Conservation (phyloP, 1,140 invertebrate species). For the Argopecten irradians region DNA sequence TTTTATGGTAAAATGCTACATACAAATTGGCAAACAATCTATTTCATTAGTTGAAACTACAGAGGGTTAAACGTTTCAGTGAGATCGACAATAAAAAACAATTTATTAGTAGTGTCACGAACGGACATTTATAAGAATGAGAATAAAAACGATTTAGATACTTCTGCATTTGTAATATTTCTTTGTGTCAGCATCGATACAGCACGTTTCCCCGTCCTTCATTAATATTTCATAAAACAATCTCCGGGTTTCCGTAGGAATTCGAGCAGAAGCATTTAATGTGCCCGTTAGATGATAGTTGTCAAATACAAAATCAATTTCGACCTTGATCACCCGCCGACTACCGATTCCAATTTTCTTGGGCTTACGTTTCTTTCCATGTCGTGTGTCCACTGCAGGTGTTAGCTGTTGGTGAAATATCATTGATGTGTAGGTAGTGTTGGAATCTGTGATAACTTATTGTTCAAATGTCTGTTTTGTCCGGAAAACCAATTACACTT, state of each 20-base stretch:
- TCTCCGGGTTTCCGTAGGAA: slow-evolving; percentile 3
- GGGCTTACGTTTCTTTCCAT: neutral
- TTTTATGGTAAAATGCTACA: too few relatives aligned
- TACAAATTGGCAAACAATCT: neutral
- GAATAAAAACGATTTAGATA: neutral
- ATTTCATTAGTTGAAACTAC: neutral
- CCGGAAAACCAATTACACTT: too few relatives aligned
- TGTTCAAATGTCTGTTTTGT: too few relatives aligned
- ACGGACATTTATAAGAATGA: neutral
- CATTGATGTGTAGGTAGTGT: too few relatives aligned
- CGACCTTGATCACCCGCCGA: neutral
- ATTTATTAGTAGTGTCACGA: neutral
- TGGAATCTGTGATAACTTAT: too few relatives aligned
- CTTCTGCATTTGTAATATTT: neutral
- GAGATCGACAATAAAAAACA: neutral
- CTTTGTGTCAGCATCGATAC: neutral
- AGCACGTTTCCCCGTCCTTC: neutral
- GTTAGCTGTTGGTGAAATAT: neutral
- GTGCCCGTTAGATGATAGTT: neutral
- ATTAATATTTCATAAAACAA: slow-evolving; percentile 6
- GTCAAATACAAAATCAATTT: slow-evolving; percentile 23
- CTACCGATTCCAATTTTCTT: neutral
- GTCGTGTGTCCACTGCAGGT: neutral
- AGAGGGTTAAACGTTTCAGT: neutral
- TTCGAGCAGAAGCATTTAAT: neutral